These are phyloP conservation scores for Todus mexicanus DNA, from an alignment of 2,797 vertebrate genomes.

Conservation along the genomic window DNA sequence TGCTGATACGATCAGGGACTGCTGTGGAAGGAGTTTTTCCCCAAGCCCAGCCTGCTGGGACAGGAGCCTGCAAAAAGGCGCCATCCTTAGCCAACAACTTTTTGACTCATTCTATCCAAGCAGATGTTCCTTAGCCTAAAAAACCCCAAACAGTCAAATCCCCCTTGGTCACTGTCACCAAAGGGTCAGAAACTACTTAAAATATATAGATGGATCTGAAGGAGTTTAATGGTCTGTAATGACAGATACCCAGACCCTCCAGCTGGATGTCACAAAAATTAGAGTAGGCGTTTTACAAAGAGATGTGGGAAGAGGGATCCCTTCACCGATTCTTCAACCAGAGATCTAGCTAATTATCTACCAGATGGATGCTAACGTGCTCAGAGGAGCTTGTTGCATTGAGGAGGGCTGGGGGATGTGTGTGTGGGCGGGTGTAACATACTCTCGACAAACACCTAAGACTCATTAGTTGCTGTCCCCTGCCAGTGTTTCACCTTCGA, in stretches of 20 bases:
- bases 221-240: constrained; percentile 40
- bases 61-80: not conserved
- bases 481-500: not conserved
- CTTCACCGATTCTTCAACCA: not conserved
- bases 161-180: not conserved
- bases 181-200: constrained; percentile 5
- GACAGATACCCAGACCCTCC: not conserved
- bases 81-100: not conserved
- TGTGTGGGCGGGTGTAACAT: not conserved
- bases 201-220: constrained; percentile 1
- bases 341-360: not conserved
- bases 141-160: not conserved
- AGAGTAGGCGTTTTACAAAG: not conserved
- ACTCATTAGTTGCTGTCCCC: not conserved
- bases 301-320: constrained; percentile 6
- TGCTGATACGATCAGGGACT: not conserved
- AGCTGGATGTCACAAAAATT: constrained; percentile 37
- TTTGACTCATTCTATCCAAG: not conserved
- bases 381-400: not conserved
- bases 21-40: not conserved
- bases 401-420: too few species aligned
- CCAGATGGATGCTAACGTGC: not conserved
- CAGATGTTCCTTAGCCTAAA: not conserved
- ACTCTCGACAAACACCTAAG: not conserved
- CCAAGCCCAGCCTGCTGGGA: not conserved